phyloP scores from a whole-genome alignment of 2,888 invertebrate genomes.

The Belgica antarctica region DNA sequence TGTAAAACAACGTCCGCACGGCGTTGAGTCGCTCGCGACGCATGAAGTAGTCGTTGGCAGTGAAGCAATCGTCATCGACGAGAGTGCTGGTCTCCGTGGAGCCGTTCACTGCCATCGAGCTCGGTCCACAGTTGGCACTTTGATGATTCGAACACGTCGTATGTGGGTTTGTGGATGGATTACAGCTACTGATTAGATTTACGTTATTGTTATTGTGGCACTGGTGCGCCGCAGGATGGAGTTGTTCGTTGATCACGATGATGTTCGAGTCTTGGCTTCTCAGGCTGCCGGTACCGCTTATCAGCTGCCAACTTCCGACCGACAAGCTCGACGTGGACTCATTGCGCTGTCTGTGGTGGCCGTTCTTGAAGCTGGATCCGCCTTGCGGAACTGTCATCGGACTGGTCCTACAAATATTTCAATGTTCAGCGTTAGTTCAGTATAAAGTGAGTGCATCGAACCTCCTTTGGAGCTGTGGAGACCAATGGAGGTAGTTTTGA shows the following conservation, averaged over 20 bases:
- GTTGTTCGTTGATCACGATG: constrained; percentile 36
- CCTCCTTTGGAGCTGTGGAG: constrained; percentile 48
- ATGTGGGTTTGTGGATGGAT: neutral
- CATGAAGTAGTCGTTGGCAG: constrained; percentile 44
- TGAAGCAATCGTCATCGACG: constrained; percentile 45
- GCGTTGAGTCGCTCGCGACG: constrained; percentile 44
- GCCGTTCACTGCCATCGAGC: constrained; percentile 8
- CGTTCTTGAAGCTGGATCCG: constrained; percentile 49
- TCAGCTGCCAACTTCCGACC: constrained; percentile 68
- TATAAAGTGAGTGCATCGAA: neutral
- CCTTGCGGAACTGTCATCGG: constrained; percentile 64
- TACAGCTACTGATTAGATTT: constrained; percentile 18
- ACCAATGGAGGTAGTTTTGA: constrained; percentile 49
- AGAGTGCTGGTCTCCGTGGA: constrained; percentile 41
- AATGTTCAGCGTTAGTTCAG: neutral
- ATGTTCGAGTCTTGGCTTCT: constrained; percentile 55
- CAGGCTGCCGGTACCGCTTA: constrained; percentile 66
- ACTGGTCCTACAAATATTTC: constrained; percentile 57
- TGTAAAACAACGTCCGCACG: constrained; percentile 45
- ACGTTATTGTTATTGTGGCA: constrained; percentile 31
- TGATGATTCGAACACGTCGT: constrained; percentile 30
- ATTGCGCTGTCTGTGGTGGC: constrained; percentile 57
- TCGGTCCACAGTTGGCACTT: constrained; percentile 24
- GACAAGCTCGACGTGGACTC: constrained; percentile 60
- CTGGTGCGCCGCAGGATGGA: neutral